These are phyloP conservation scores for Cepphus grylle DNA, from an alignment of 2,113 vertebrate genomes.

Conservation along the genomic window DNA sequence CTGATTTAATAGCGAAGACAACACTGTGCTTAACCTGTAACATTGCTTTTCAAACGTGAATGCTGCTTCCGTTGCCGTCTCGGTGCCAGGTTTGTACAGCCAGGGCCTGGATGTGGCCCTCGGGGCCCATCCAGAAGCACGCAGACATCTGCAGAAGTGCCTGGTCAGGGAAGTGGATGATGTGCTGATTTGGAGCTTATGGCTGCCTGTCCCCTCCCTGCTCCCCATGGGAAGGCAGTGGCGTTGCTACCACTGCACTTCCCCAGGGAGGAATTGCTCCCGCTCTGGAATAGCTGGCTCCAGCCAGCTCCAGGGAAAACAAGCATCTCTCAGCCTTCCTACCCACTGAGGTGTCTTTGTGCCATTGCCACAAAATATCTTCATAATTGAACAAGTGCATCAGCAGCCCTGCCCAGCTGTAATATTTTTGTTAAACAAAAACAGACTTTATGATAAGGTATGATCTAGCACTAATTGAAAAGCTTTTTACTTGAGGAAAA, in stretches of 20 bases:
- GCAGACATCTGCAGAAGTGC: background rate
- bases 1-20: background rate
- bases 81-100: background rate
- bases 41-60: background rate
- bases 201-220: background rate
- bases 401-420: background rate
- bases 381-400: background rate
- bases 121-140: background rate
- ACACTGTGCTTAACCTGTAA: background rate
- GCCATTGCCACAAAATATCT: background rate
- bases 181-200: background rate
- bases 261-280: background rate
- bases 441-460: background rate
- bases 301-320: background rate
- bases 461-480: background rate
- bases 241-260: background rate
- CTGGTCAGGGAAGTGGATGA: background rate
- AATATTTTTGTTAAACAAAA: background rate
- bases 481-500: background rate
- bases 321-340: background rate
- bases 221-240: rapidly evolving
- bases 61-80: background rate
- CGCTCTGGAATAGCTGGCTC: background rate
- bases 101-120: background rate
- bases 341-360: background rate